Evolutionary conservation across 2,113 vertebrate species (phyloP).

Genomic region (Phaetusa simplex): DNA sequence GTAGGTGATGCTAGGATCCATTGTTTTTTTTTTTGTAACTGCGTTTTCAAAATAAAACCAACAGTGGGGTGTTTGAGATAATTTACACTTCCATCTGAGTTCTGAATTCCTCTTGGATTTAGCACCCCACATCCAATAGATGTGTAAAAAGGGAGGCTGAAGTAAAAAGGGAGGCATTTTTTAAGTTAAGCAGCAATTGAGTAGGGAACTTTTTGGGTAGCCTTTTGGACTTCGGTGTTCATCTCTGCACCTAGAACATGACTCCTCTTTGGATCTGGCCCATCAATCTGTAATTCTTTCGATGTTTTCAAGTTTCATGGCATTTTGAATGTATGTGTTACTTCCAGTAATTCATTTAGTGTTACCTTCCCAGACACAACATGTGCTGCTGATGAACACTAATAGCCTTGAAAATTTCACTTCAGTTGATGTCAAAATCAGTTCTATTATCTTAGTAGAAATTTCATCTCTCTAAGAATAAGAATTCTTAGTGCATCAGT

Average conservation of each 20-base stretch:
- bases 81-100: background rate
- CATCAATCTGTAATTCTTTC: constrained; percentile 20
- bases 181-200: background rate
- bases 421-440: background rate
- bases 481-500: background rate
- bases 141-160: background rate
- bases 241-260: background rate
- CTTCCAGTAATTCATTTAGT: constrained; percentile 43
- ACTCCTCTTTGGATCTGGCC: constrained; percentile 63
- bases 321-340: constrained; percentile 50
- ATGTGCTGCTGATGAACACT: constrained; percentile 54
- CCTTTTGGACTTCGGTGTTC: background rate
- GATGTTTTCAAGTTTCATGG: constrained; percentile 37
- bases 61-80: background rate
- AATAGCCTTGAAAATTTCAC: constrained; percentile 41
- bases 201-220: background rate
- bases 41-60: background rate
- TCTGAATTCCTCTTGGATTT: background rate
- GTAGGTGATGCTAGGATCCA: background rate
- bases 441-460: background rate
- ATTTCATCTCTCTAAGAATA: background rate
- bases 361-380: constrained; percentile 19
- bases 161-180: background rate
- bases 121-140: background rate
- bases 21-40: background rate